Percentiles rank a stretch among this genome's conserved stretches.
phyloP scores from a whole-genome alignment of 2,113 vertebrate species.

The Guaruba guarouba region DNA sequence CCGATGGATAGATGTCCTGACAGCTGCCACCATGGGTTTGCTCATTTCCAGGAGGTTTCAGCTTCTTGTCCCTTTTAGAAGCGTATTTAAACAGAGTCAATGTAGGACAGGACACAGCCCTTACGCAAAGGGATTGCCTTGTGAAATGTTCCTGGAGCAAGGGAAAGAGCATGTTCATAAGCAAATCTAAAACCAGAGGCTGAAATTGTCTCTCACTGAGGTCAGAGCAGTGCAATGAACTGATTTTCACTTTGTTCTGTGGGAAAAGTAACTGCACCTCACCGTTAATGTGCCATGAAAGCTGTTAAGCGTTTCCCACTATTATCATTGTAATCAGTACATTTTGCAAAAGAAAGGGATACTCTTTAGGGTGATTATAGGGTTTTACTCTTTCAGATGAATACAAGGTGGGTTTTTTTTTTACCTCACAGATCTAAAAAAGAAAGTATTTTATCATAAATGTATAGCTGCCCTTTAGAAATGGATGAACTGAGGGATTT shows the following conservation, averaged over 20 bases:
- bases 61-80: not conserved
- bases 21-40: not conserved
- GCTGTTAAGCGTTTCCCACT: too few species aligned
- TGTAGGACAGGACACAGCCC: not conserved
- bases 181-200: not conserved
- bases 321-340: not conserved
- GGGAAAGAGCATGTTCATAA: too few species aligned
- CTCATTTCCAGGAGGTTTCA: not conserved
- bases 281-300: too few species aligned
- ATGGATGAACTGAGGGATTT: not conserved
- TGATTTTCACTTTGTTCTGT: not conserved
- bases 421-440: not conserved
- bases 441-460: not conserved
- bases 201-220: not conserved
- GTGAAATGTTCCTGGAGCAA: rapidly evolving
- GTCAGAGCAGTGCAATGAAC: not conserved
- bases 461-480: not conserved
- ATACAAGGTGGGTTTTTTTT: rapidly evolving
- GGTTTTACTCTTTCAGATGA: not conserved
- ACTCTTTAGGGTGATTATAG: not conserved
- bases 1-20: not conserved
- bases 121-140: not conserved
- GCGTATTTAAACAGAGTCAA: too few species aligned
- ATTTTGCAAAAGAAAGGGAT: not conserved
- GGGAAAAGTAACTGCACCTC: not conserved